Evolutionary conservation across 2,888 invertebrate species (phyloP).

Genomic region (Habrosyne pyritoides): DNA sequence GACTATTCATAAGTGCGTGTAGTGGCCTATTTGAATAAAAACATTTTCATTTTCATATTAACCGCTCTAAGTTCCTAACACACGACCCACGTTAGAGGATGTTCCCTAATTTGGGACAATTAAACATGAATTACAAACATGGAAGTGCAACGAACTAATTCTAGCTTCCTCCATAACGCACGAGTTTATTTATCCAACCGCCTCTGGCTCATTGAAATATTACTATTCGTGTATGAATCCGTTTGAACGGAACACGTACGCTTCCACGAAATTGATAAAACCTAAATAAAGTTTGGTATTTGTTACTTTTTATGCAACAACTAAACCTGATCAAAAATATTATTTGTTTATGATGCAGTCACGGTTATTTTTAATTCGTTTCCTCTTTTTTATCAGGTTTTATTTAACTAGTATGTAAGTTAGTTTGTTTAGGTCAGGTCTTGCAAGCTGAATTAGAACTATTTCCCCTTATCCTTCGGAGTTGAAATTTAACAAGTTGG

Average conservation of each 20-base stretch:
- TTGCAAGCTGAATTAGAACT: too few relatives aligned
- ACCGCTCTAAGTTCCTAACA: slow-evolving; percentile 12
- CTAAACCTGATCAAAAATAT: too few relatives aligned
- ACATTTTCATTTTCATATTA: too few relatives aligned
- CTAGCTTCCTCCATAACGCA: slow-evolving; percentile 44
- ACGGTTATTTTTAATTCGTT: background rate
- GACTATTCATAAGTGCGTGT: too few relatives aligned
- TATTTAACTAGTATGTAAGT: too few relatives aligned
- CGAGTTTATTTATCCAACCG: slow-evolving; percentile 27
- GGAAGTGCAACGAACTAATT: slow-evolving; percentile 75
- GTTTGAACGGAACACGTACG: background rate
- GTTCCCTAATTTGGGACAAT: slow-evolving; percentile 73
- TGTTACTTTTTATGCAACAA: background rate
- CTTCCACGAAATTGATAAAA: slow-evolving; percentile 26
- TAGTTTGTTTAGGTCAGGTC: too few relatives aligned
- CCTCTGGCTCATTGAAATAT: slow-evolving; percentile 12
- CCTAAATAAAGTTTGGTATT: background rate
- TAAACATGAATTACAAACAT: slow-evolving; percentile 57
- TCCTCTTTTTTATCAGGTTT: background rate
- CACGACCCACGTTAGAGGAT: slow-evolving; percentile 38
- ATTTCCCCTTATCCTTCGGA: too few relatives aligned
- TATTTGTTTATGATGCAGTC: background rate
- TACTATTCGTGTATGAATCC: background rate
- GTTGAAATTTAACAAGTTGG: too few relatives aligned
- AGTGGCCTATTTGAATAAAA: too few relatives aligned